Evolutionary conservation across 1,140 invertebrate species (phyloP).

Genomic region (Bicyclus anynana): DNA sequence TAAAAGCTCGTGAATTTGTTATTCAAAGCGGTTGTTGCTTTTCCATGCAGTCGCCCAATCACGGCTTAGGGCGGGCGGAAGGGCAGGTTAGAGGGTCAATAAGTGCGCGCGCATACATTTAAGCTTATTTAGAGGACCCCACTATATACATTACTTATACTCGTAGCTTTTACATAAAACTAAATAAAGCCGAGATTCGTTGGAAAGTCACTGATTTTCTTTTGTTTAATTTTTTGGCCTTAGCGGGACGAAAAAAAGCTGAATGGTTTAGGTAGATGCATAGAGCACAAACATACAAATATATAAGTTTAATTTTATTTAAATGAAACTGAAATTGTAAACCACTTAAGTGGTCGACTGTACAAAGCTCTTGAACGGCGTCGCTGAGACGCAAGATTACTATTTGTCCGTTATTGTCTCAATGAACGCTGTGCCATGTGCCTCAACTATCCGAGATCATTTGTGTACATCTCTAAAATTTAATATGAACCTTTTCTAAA

Average conservation of each 20-base stretch:
- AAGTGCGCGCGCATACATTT: constrained; percentile 36
- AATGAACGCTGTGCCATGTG: constrained; percentile 65
- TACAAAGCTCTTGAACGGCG: constrained; percentile 62
- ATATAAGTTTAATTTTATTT: too few species aligned
- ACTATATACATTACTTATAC: constrained; percentile 11
- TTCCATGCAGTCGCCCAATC: constrained; percentile 35
- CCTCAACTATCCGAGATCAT: constrained; percentile 40
- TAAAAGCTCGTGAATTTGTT: constrained; percentile 1
- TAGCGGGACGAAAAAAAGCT: too few species aligned
- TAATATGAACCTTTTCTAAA: constrained; percentile 34
- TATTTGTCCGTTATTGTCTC: constrained; percentile 66
- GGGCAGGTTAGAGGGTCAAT: constrained; percentile 33
- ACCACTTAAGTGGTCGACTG: constrained; percentile 19
- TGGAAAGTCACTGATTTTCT: too few species aligned
- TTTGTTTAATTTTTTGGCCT: too few species aligned
- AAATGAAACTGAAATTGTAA: background rate
- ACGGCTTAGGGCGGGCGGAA: constrained; percentile 33
- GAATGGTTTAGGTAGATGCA: too few species aligned
- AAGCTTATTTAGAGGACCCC: constrained; percentile 16
- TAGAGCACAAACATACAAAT: too few species aligned
- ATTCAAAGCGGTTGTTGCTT: constrained; percentile 18
- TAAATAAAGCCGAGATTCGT: too few species aligned
- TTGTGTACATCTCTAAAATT: constrained; percentile 5
- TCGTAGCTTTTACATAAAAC: too few species aligned
- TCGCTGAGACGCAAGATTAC: constrained; percentile 50